Conservation (phyloP, 2,797 vertebrate genomes). For the Diceros bicornis region DNA sequence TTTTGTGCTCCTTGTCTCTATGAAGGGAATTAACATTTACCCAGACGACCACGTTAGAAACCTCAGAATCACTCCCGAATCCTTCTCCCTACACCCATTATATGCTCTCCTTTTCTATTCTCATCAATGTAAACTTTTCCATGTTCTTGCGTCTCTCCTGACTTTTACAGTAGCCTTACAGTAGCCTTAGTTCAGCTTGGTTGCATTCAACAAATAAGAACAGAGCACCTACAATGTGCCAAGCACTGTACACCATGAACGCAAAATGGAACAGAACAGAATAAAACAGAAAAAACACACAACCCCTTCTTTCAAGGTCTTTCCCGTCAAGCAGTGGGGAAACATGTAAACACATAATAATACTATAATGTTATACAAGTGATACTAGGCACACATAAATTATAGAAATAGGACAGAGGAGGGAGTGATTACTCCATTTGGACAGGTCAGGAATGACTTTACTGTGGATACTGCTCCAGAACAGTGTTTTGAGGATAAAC, state of each 20-base stretch:
- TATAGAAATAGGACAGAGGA: neutral
- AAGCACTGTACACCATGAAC: neutral
- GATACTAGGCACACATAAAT: neutral
- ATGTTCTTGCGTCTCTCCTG: neutral
- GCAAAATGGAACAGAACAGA: conserved; percentile 27
- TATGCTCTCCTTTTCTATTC: neutral
- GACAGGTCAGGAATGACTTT: neutral
- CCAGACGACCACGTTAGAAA: neutral
- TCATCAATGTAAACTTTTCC: neutral
- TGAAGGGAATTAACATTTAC: neutral
- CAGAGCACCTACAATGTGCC: neutral
- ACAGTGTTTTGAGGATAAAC: neutral
- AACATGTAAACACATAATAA: conserved; percentile 31
- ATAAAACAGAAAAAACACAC: neutral
- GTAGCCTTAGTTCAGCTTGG: neutral
- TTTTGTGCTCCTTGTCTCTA: neutral
- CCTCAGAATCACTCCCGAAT: neutral
- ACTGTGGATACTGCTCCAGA: neutral
- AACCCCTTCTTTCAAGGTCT: neutral
- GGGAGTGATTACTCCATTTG: neutral
- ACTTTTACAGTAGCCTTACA: neutral
- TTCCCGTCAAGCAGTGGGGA: conserved; percentile 33
- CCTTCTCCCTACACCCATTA: neutral
- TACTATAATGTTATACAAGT: neutral
- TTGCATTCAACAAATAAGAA: neutral